A percentile compares a stretch with the other conserved stretches of the same genome.
These are phyloP conservation scores for Sciurus vulgaris DNA, from an alignment of 2,797 vertebrate species.

Conservation along the genomic window DNA sequence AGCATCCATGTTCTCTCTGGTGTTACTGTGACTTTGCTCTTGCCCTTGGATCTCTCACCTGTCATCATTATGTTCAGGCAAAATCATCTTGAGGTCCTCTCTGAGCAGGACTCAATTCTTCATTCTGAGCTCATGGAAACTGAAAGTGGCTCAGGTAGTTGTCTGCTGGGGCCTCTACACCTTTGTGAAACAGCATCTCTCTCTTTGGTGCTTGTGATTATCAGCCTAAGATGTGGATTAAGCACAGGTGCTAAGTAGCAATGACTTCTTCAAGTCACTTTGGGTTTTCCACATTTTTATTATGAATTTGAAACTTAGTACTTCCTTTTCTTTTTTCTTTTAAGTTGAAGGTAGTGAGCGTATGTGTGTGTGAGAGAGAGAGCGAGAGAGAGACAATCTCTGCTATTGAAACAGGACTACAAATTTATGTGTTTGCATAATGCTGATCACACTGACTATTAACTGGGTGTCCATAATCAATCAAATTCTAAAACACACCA, in stretches of 20 bases:
- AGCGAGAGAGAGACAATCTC: neutral
- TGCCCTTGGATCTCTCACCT: neutral
- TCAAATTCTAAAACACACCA: conserved; percentile 64
- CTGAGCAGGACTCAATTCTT: neutral
- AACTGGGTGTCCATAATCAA: conserved; percentile 58
- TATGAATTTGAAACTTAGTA: conserved; percentile 35
- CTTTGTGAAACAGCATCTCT: neutral
- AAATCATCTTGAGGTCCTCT: neutral
- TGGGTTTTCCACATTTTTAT: neutral
- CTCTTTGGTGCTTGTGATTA: neutral
- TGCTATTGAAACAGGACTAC: neutral
- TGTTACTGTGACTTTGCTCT: neutral
- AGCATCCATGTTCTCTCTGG: neutral
- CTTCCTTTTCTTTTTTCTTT: neutral
- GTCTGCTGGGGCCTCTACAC: neutral
- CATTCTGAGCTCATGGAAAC: neutral
- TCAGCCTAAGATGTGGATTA: neutral
- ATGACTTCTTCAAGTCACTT: neutral
- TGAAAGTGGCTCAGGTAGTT: neutral
- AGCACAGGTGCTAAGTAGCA: neutral
- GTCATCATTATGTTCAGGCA: neutral
- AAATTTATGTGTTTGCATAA: conserved; percentile 60
- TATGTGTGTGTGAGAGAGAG: too few species aligned
- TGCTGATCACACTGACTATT: conserved; percentile 70
- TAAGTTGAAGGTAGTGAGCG: neutral